Conservation (phyloP, 2,113 vertebrate genomes). For the Notiomystis cincta region DNA sequence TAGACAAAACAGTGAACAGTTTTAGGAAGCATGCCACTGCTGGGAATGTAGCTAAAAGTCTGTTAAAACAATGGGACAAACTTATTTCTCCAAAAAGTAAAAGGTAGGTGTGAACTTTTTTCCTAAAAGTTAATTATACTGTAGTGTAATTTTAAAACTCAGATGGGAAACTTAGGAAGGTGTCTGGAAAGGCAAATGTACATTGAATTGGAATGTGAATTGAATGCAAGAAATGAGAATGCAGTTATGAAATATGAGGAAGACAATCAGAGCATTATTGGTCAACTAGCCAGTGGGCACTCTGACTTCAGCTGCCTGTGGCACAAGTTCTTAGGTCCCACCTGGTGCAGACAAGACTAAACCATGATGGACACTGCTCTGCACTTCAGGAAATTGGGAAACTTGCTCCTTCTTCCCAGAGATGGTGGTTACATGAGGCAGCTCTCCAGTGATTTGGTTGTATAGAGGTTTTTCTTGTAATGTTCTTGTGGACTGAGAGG, state of each 20-base stretch:
- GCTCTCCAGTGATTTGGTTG: not conserved
- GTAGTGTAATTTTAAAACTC: not conserved
- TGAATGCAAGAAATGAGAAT: not conserved
- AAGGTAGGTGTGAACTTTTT: not conserved
- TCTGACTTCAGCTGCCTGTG: not conserved
- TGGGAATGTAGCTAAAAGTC: slow-evolving; percentile 76
- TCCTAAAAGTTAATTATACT: not conserved
- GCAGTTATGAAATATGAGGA: not conserved
- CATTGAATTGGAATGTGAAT: not conserved
- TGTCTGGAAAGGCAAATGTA: not conserved
- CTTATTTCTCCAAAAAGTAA: slow-evolving; percentile 68
- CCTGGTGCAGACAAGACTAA: not conserved
- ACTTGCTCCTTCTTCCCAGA: not conserved
- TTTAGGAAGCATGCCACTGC: slow-evolving; percentile 76
- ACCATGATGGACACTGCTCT: not conserved
- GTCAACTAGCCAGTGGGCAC: not conserved
- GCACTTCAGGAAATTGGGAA: not conserved
- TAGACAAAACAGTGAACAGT: slow-evolving; percentile 79
- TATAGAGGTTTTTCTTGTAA: not conserved
- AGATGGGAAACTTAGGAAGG: not conserved
- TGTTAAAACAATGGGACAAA: slow-evolving; percentile 78
- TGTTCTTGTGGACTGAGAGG: not conserved
- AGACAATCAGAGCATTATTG: not conserved
- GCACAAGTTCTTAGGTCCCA: not conserved
- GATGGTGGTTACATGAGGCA: not conserved